Conservation (phyloP, 2,797 vertebrate genomes). For the Macrochelys suwanniensis region DNA sequence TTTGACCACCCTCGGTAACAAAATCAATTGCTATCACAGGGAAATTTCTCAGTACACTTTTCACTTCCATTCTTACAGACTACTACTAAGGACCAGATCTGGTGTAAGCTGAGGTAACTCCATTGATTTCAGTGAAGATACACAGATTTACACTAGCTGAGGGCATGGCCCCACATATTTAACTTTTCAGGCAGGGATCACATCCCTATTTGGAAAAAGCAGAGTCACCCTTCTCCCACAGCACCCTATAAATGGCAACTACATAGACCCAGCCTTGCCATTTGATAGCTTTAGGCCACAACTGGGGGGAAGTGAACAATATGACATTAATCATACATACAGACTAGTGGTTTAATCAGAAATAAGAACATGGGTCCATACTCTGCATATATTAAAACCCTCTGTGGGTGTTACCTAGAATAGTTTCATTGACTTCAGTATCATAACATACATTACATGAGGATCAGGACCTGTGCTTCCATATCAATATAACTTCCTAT, state of each 20-base stretch:
- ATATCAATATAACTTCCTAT: not conserved
- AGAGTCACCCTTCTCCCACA: not conserved
- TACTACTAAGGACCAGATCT: not conserved
- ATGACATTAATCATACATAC: not conserved
- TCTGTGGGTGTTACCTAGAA: not conserved
- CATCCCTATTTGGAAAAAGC: not conserved
- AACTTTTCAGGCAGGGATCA: not conserved
- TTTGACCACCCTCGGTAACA: not conserved
- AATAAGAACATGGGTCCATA: not conserved
- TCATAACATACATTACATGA: not conserved
- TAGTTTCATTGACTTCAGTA: not conserved
- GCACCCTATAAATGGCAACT: not conserved
- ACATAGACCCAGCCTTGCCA: not conserved
- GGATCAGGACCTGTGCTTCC: not conserved
- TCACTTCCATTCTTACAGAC: not conserved
- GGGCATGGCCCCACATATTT: not conserved
- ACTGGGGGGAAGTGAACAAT: not conserved
- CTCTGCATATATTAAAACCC: not conserved
- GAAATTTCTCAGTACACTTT: not conserved
- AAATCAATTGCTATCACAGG: not conserved
- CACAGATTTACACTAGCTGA: not conserved
- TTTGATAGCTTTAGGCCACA: not conserved
- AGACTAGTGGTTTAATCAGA: not conserved
- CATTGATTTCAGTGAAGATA: not conserved
- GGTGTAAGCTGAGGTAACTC: not conserved